A percentile compares a stretch with the other conserved stretches of the same genome.
These are phyloP conservation scores for Apis cerana DNA, from an alignment of 1,140 invertebrate species.

Conservation along the genomic window DNA sequence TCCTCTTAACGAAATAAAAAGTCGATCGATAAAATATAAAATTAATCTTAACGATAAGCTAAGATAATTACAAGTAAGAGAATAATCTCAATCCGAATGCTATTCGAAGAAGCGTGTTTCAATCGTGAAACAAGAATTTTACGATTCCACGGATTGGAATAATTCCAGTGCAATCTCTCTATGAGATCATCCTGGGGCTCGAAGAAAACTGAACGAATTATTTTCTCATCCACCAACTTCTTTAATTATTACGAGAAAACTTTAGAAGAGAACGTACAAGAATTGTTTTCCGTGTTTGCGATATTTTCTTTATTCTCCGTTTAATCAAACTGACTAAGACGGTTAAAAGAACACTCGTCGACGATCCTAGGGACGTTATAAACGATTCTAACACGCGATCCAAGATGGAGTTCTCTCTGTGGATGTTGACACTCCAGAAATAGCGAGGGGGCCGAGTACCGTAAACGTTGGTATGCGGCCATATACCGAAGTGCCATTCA, in stretches of 20 bases:
- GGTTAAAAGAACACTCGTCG: too few species aligned
- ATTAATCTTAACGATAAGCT: too few species aligned
- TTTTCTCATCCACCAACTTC: too few species aligned
- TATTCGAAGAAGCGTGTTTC: too few species aligned
- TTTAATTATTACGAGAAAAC: neutral
- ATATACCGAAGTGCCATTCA: slow-evolving; percentile 37
- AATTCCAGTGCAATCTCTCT: neutral
- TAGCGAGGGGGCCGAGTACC: slow-evolving; percentile 29
- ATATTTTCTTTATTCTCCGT: too few species aligned
- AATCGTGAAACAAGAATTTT: too few species aligned
- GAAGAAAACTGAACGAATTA: neutral
- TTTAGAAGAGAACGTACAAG: neutral
- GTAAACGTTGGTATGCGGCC: slow-evolving; percentile 29
- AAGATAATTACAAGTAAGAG: too few species aligned
- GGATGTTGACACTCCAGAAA: slow-evolving; percentile 36
- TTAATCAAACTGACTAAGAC: too few species aligned
- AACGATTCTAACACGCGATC: neutral
- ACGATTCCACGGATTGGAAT: neutral
- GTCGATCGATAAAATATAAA: neutral
- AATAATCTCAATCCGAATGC: too few species aligned
- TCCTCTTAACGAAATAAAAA: neutral
- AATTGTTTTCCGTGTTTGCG: too few species aligned
- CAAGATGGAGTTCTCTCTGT: neutral
- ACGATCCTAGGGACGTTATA: too few species aligned
- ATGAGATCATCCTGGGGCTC: neutral